Conservation (phyloP, 2,888 invertebrate species). For the Orthosia gracilis region DNA sequence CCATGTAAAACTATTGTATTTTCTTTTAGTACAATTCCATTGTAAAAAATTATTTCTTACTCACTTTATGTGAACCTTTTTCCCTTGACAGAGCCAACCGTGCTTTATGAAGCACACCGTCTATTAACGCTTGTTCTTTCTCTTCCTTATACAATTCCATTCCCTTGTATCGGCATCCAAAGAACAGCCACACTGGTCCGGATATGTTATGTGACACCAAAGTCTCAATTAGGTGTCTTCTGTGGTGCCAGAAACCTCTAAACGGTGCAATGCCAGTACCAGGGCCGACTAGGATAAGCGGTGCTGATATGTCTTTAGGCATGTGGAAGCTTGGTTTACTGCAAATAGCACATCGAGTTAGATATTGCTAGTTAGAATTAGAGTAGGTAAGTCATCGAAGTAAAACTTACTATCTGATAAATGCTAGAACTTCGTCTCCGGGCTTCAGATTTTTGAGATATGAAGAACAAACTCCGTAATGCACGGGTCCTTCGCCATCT, state of each 20-base stretch:
- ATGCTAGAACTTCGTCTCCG: conserved; percentile 93
- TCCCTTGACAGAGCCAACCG: conserved; percentile 96
- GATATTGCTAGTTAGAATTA: conserved; percentile 8
- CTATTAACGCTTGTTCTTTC: conserved; percentile 93
- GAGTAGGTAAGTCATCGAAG: neutral
- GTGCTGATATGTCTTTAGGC: conserved; percentile 94
- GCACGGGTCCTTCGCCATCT: conserved; percentile 95
- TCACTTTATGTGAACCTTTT: conserved; percentile 93
- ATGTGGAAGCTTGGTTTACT: conserved; percentile 97
- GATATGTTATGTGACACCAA: conserved; percentile 62
- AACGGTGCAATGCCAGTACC: conserved; percentile 99
- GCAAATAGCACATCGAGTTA: conserved; percentile 70
- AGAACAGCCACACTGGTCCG: conserved; percentile 94
- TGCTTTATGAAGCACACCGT: conserved; percentile 93
- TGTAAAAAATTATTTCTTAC: neutral
- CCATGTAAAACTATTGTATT: neutral
- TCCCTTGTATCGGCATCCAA: conserved; percentile 95
- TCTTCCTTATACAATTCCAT: conserved; percentile 96
- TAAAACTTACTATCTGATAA: conserved; percentile 94
- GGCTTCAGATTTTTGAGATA: conserved; percentile 94
- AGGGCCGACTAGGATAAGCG: conserved; percentile 97
- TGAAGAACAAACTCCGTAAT: conserved; percentile 98
- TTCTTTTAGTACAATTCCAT: neutral
- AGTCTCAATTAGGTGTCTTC: conserved; percentile 80
- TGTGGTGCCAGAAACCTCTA: conserved; percentile 98